Conservation (phyloP, 2,113 vertebrate species). For the Chloroceryle aenea region DNA sequence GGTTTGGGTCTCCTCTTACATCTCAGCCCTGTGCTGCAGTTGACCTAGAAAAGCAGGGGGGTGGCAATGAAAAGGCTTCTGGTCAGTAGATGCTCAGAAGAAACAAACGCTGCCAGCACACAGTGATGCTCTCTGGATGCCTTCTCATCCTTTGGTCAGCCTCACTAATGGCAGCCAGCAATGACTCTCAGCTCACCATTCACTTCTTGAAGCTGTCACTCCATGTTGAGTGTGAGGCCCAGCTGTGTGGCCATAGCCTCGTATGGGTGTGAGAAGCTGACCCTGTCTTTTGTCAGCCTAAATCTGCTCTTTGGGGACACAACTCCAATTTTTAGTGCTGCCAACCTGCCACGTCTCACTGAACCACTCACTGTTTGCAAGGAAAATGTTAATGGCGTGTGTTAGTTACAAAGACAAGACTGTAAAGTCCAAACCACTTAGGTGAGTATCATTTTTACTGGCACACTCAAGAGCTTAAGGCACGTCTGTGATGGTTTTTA, state of each 20-base stretch:
- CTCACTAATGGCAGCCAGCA: neutral
- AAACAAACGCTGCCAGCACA: neutral
- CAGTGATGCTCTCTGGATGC: neutral
- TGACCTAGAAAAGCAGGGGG: neutral
- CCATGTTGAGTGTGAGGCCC: neutral
- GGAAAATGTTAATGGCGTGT: neutral
- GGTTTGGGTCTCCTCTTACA: neutral
- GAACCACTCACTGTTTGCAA: neutral
- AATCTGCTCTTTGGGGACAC: neutral
- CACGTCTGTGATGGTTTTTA: neutral
- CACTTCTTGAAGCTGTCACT: neutral
- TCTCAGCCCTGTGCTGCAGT: neutral
- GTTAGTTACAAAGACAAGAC: slow-evolving; percentile 31
- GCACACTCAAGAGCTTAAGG: neutral
- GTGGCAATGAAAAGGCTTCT: neutral
- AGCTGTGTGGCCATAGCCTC: neutral
- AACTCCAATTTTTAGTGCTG: neutral
- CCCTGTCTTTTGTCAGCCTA: neutral
- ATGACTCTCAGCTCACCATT: fast-evolving
- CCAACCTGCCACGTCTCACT: neutral
- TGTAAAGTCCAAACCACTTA: neutral
- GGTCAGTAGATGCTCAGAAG: neutral
- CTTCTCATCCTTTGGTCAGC: slow-evolving; percentile 18
- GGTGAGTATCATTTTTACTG: neutral
- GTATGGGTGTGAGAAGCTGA: slow-evolving; percentile 13